Base-by-base conservation (phyloP, 2,113 vertebrate species). In the Plestiodon gilberti region DNA sequence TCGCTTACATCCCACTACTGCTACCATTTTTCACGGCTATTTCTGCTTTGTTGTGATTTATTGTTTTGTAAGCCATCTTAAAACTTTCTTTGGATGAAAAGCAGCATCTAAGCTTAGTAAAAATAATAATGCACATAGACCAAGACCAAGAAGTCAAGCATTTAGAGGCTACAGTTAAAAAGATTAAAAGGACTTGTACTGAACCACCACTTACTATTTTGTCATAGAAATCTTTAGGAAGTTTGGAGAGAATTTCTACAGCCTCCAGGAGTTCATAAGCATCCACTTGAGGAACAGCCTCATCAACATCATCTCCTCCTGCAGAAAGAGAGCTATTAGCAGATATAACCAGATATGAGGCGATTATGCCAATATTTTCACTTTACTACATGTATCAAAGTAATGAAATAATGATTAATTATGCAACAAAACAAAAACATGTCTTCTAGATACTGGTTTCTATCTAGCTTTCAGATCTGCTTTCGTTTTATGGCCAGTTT, bases 151-250 rank as follows among this genome's bases (percentile, higher is more conserved):
- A 83, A 94, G 11, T 52, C 55, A 73, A 71, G 64, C 55, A 84
- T 62, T 43, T n/a, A 75, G 10, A 14, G 9, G 6, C 80, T 82
- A 30, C 28, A 22, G n/a, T 74, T 52, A 28, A 55, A 59, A 70
- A 15, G 3, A 52, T 81, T 65, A 65, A 57, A 86, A 75, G 4
- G 15, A 81, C 10, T 33, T 73, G 33, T 33, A 80, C 22, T 48
- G 38, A 52, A 52, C 30, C 40, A 74, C 76, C 80, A 95, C 98
- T 96, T 96, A 99, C 99, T 91, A 99, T 98, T 97, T 99, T 99
- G 23, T 99, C 99, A 94, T 98, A 99, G 94, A 99, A 99, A 90
- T 99, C 99, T 97, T 99, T 99, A 62, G 99, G 99, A 90, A 99
- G 94, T 95, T 99, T 99, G 77, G 98, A 98, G 91, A 99, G 97